Evolutionary conservation across 2,888 invertebrate species (phyloP), one percentile per base, ranked within the genome.

Genomic region (Leucoma salicis): DNA sequence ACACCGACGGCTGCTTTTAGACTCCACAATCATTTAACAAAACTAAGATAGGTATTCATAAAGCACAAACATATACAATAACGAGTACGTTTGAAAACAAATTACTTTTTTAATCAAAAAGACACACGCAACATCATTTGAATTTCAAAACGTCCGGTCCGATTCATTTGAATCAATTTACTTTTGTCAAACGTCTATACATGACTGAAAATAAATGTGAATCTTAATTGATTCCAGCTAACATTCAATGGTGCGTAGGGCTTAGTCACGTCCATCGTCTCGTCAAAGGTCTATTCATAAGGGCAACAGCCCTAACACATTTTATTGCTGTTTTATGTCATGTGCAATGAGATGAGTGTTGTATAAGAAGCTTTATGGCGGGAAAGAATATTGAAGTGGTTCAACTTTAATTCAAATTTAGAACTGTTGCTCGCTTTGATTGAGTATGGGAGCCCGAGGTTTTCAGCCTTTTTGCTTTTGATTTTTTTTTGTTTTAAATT

Each of bases 291-390:
- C 40, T 61, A 57, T 70, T 70, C 63, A 66, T 44, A 52, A 48
- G 66, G 63, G 65, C 65, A 63, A 53, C 62, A 63, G 61, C 67
- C 63, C 61, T 43, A 24, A 31, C 45, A 40, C 43, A 42, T 52
- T 63, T 66, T 56, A 67, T 61, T 55, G 50, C 53, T 40, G 44
- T 63, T 69, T 70, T 62, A 68, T 59, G 57, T 50, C 44, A 47
- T 57, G 54, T 44, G 14, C 29, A 13, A 13, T 29, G 35, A 47
- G 36, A 53, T 42, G 37, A 37, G 25, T 14, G 31, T 31, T 31
- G 14, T 34, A 31, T 24, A 13, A 8, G 14, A n/a, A 4, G 29
- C 14, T 29, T 29, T 29, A 29, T 16, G 15, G 6, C 27, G 11
- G 27, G 2, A 27, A 27, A 27, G 10, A 27, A 27, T 4, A 10